Evolutionary conservation across 2,113 vertebrate genomes (phyloP).

Genomic region (Tragelaphus scriptus): DNA sequence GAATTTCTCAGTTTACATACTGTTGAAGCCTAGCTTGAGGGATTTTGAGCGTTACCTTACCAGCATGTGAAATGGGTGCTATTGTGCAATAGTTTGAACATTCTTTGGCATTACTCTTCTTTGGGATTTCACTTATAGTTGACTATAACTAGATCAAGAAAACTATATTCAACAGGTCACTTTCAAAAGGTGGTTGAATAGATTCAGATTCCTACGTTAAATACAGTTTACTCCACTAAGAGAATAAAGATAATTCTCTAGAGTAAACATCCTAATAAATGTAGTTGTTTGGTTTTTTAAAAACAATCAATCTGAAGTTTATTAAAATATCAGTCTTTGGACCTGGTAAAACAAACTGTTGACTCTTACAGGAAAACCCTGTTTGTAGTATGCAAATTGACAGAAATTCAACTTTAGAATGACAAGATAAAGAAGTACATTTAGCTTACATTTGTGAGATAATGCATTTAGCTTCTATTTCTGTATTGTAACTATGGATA

Average conservation of each 20-base stretch:
- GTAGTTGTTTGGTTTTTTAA: neutral
- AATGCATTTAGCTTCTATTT: neutral
- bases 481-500: neutral
- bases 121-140: neutral
- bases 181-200: neutral
- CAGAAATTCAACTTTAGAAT: neutral
- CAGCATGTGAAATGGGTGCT: neutral
- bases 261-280: slow-evolving; percentile 5
- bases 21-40: neutral
- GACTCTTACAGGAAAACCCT: neutral
- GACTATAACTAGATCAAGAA: neutral
- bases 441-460: neutral
- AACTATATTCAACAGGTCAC: neutral
- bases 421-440: neutral
- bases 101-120: neutral
- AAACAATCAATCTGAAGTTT: neutral
- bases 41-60: neutral
- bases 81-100: neutral
- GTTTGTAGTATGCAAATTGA: neutral
- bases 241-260: slow-evolving; percentile 39
- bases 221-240: neutral
- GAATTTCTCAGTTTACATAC: neutral
- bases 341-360: neutral
- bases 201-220: neutral
- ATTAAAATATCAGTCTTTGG: neutral